These are phyloP conservation scores for Caenorhabditis briggsae DNA, from an alignment of 1,140 invertebrate species.

Conservation along the genomic window DNA sequence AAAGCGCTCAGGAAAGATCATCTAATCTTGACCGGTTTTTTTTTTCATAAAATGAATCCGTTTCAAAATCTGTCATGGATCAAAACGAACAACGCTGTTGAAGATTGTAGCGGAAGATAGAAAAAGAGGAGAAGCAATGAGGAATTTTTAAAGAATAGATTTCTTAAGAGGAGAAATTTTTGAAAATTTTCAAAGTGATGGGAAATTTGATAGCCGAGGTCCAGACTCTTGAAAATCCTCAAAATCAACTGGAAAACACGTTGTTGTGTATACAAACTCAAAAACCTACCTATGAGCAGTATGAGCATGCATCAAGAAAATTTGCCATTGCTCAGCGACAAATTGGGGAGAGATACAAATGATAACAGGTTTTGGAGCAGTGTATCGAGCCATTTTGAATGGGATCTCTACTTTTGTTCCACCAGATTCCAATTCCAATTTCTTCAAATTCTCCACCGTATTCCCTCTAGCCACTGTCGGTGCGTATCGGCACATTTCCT, in stretches of 20 bases:
- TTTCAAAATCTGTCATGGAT: not conserved
- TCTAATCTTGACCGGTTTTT: not conserved
- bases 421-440: not conserved
- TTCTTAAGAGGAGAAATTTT: not conserved
- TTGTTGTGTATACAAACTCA: not conserved
- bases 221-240: too few species aligned
- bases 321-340: constrained; percentile 9
- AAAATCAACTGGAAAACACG: too few species aligned
- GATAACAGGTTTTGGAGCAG: not conserved
- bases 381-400: constrained; percentile 23
- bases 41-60: not conserved
- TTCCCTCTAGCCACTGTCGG: not conserved
- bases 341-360: constrained; percentile 5
- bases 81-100: not conserved
- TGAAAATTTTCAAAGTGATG: too few species aligned
- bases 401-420: not conserved
- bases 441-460: not conserved
- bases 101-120: not conserved
- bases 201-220: too few species aligned
- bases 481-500: not conserved
- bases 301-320: constrained; percentile 12
- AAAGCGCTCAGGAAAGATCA: too few species aligned
- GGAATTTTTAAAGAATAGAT: not conserved
- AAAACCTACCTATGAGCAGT: not conserved
- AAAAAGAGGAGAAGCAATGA: not conserved